A percentile compares a stretch with the other conserved stretches of the same genome.
These are phyloP conservation scores for Margaritifera margaritifera DNA, from an alignment of 2,888 invertebrate genomes.

Conservation along the genomic window DNA sequence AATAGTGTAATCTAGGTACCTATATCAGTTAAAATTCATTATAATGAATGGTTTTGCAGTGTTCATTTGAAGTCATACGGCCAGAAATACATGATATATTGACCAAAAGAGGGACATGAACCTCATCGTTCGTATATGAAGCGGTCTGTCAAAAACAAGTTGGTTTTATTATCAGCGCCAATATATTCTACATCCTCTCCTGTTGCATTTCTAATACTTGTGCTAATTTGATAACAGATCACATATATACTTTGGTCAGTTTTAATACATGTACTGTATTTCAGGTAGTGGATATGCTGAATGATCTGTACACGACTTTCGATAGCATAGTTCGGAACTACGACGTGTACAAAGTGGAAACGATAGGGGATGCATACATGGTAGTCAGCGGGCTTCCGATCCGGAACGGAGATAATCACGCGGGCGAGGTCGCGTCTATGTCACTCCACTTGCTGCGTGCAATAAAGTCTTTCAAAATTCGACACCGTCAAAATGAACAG, in stretches of 20 bases:
- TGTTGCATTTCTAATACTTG: neutral
- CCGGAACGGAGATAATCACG: slow-evolving; percentile 68
- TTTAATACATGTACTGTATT: neutral
- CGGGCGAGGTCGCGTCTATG: slow-evolving; percentile 73
- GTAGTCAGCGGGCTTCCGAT: slow-evolving; percentile 71
- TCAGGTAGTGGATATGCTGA: slow-evolving; percentile 48
- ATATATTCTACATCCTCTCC: too few species aligned
- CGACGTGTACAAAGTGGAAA: slow-evolving; percentile 94
- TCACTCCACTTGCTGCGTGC: slow-evolving; percentile 65
- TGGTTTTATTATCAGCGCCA: too few species aligned
- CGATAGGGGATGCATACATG: slow-evolving; percentile 71
- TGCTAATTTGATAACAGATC: neutral
- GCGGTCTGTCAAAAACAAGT: too few species aligned
- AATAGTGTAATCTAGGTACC: too few species aligned
- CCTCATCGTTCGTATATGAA: too few species aligned
- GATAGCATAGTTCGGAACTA: slow-evolving; percentile 96
- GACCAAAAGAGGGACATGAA: too few species aligned
- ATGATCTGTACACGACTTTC: slow-evolving; percentile 90
- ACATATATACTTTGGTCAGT: neutral
- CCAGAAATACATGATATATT: too few species aligned
- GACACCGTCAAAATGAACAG: slow-evolving; percentile 62
- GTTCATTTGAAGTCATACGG: too few species aligned
- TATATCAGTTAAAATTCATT: too few species aligned
- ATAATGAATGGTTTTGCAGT: too few species aligned
- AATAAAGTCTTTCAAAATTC: slow-evolving; percentile 65